These are phyloP conservation scores for Euspilapteryx auroguttella DNA, from an alignment of 2,888 invertebrate genomes.

Conservation along the genomic window DNA sequence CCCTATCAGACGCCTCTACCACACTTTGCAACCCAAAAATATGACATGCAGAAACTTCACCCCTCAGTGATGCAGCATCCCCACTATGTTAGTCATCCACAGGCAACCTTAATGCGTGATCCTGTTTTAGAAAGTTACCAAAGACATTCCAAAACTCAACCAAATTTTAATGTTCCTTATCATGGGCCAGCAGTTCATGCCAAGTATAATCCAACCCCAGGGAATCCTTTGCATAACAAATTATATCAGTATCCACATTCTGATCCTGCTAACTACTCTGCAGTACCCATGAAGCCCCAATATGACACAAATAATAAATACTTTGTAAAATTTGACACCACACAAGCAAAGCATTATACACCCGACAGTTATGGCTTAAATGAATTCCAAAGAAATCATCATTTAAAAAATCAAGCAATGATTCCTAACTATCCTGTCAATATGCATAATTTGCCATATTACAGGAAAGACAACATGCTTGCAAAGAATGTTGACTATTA, in stretches of 20 bases:
- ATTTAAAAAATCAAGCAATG: slow-evolving; percentile 26
- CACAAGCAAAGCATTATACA: slow-evolving; percentile 22
- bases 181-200: slow-evolving; percentile 35
- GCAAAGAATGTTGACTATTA: slow-evolving; percentile 34
- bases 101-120: too few relatives aligned
- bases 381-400: slow-evolving; percentile 27
- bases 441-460: slow-evolving; percentile 27
- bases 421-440: slow-evolving; percentile 28
- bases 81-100: too few relatives aligned
- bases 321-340: slow-evolving; percentile 28
- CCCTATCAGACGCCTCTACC: slow-evolving; percentile 30
- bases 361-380: slow-evolving; percentile 31
- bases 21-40: slow-evolving; percentile 27
- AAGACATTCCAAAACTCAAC: slow-evolving; percentile 25
- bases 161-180: slow-evolving; percentile 26
- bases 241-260: slow-evolving; percentile 29
- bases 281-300: slow-evolving; percentile 27
- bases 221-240: slow-evolving; percentile 33
- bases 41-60: slow-evolving; percentile 39
- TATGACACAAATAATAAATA: slow-evolving; percentile 35
- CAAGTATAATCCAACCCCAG: slow-evolving; percentile 26
- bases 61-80: too few relatives aligned
- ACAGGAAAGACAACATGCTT: slow-evolving; percentile 28
- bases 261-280: slow-evolving; percentile 19
- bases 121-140: slow-evolving; percentile 34